A percentile compares a stretch with the other conserved stretches of the same genome.
phyloP scores from a whole-genome alignment of 1,140 invertebrate species.

The Caenorhabditis latens region DNA sequence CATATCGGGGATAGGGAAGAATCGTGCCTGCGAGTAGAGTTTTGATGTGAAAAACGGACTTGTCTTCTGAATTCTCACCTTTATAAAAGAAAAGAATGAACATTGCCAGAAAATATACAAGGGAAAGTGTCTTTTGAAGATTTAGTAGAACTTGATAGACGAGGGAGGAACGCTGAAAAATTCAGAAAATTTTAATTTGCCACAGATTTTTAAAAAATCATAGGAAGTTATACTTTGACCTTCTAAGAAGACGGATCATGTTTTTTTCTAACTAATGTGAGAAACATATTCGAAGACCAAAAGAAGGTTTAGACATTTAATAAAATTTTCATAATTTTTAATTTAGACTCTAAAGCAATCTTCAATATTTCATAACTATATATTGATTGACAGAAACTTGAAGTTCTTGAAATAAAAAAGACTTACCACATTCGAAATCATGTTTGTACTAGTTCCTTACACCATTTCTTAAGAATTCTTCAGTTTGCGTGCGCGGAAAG shows the following conservation, averaged over 20 bases:
- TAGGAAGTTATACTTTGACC: too few species aligned
- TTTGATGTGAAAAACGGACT: not conserved
- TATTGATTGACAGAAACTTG: not conserved
- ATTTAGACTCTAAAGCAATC: too few species aligned
- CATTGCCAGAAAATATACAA: constrained; percentile 16
- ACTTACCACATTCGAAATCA: constrained; percentile 49
- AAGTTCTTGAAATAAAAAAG: not conserved
- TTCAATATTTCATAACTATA: too few species aligned
- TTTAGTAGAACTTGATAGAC: constrained; percentile 15
- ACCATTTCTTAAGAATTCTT: constrained; percentile 15
- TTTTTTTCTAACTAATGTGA: too few species aligned
- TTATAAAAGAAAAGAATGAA: constrained; percentile 32
- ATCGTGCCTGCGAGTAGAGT: not conserved
- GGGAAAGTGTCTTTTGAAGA: constrained; percentile 36
- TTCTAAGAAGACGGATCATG: too few species aligned
- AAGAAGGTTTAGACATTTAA: too few species aligned
- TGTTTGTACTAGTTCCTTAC: constrained; percentile 5
- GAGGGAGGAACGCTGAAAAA: constrained; percentile 38
- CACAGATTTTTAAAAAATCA: too few species aligned
- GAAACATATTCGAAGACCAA: too few species aligned
- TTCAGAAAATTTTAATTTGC: too few species aligned
- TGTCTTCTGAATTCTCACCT: not conserved
- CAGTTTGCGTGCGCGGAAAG: constrained; percentile 2
- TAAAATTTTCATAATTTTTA: too few species aligned
- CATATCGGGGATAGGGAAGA: constrained; percentile 33